These are phyloP conservation scores for Ficedula albicollis DNA, from an alignment of 2,797 vertebrate species.

Conservation along the genomic window DNA sequence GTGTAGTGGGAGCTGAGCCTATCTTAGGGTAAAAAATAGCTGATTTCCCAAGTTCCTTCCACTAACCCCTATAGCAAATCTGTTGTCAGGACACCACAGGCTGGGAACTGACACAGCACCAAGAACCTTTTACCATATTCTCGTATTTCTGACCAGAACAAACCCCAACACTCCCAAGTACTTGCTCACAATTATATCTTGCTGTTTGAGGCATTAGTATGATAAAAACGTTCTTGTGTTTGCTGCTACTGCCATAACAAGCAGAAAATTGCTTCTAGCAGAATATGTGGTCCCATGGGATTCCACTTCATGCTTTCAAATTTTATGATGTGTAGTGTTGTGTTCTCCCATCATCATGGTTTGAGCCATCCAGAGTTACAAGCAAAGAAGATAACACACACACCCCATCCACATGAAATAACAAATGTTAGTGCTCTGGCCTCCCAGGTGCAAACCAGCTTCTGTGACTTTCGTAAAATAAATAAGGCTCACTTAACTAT, in stretches of 20 bases:
- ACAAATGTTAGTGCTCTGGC: not conserved
- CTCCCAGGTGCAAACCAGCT: not conserved
- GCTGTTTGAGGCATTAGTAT: not conserved
- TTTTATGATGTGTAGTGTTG: not conserved
- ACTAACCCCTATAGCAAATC: not conserved
- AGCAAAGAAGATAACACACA: not conserved
- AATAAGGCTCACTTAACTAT: not conserved
- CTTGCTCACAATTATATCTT: not conserved
- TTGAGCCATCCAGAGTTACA: not conserved
- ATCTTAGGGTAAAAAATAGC: not conserved
- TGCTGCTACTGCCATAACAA: not conserved
- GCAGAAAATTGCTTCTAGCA: not conserved
- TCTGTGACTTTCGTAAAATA: not conserved
- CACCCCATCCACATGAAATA: not conserved
- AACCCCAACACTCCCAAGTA: not conserved
- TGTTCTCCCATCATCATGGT: not conserved
- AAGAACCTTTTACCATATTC: not conserved
- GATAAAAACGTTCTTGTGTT: not conserved
- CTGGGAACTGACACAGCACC: not conserved
- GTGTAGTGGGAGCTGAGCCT: not conserved
- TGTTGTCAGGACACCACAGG: not conserved
- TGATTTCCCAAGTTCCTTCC: not conserved
- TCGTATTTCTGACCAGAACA: not conserved
- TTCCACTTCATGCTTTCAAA: not conserved
- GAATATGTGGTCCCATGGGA: not conserved